Base-by-base conservation (phyloP, 92 coral and sea anemone genomes). In the Porites evermanni region DNA sequence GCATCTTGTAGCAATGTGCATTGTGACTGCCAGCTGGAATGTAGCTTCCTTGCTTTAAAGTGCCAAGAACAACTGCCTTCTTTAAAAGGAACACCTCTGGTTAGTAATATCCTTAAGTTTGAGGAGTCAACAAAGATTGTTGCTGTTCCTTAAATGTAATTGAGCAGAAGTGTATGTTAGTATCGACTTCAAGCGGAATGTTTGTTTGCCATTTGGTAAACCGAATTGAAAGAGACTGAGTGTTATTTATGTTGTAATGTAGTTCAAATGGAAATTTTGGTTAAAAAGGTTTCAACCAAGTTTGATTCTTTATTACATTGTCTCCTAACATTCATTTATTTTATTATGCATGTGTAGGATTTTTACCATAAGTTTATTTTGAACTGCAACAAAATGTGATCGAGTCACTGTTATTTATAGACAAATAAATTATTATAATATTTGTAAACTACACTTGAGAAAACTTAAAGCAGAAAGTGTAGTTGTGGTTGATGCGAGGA, bases 171-270 rank as follows among this genome's bases (percentile, higher is more conserved):
- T 77, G 88, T 14, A 59, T 89, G 87, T 44, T 67, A 6, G 88
- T 89, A 58, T 69, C 91, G 61, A 70, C 76, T 71, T 83, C 88
- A 10, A 81, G 38, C 23, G 70, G 91, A 54, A 75, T 24, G 51
- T 89, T 83, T 67, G 78, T 89, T 70, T 89, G 92, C 59, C 84
- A 83, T n/a, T 77, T 89, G 81, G 85, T 81, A 70, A 83, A 89
- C 92, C 69, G 80, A 83, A 68, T 83, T 6, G 92, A 89, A 83
- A 54, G 85, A 70, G 92, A 89, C 85, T 83, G 64, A 81, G 11
- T 9, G 60, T 38, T 38, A 54, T 54, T 38, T 38, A 54, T 54
- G 60, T 54, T 54, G 14, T 54, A 11, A 3, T 54, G 14, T 8
- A 54, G 11, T 54, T 54, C 47, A 38, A 38, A 38, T 3, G 47